These are phyloP conservation scores for Sialis fuliginosa DNA, from an alignment of 2,888 invertebrate species.

Conservation along the genomic window DNA sequence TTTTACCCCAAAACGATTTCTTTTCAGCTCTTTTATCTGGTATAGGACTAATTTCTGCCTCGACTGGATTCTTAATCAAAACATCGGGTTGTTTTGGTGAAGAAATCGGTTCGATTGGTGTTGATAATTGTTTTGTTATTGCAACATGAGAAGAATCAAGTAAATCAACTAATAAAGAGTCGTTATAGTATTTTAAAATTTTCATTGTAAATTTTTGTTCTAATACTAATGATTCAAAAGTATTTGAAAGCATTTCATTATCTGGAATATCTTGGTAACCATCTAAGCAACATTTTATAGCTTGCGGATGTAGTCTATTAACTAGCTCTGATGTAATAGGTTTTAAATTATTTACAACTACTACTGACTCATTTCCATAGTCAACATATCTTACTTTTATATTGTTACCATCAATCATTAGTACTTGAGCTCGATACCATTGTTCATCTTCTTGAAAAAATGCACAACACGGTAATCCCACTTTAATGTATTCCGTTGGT, in stretches of 20 bases:
- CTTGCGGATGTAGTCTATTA: constrained; percentile 46
- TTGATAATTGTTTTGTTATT: not conserved
- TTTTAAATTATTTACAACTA: constrained; percentile 38
- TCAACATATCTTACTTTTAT: constrained; percentile 75
- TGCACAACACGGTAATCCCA: constrained; percentile 57
- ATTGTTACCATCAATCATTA: constrained; percentile 26
- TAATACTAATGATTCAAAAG: constrained; percentile 50
- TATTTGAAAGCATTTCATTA: constrained; percentile 34
- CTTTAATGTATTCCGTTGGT: constrained; percentile 25
- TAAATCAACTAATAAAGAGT: constrained; percentile 41
- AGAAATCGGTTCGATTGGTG: too few species aligned
- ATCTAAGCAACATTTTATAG: constrained; percentile 59
- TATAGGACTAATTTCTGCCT: not conserved
- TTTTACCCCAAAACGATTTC: not conserved
- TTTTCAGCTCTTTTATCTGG: not conserved
- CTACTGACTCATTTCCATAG: constrained; percentile 85
- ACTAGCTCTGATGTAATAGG: constrained; percentile 45
- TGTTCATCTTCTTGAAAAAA: constrained; percentile 60
- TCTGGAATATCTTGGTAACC: constrained; percentile 37
- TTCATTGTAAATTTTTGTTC: constrained; percentile 41
- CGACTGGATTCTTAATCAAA: not conserved
- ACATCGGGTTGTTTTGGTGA: too few species aligned
- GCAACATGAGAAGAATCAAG: constrained; percentile 25
- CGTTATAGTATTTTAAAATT: constrained; percentile 33
- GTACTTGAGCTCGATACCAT: constrained; percentile 82